Base-by-base conservation (phyloP, 2,888 invertebrate species). In the Drosophila borborema region DNA sequence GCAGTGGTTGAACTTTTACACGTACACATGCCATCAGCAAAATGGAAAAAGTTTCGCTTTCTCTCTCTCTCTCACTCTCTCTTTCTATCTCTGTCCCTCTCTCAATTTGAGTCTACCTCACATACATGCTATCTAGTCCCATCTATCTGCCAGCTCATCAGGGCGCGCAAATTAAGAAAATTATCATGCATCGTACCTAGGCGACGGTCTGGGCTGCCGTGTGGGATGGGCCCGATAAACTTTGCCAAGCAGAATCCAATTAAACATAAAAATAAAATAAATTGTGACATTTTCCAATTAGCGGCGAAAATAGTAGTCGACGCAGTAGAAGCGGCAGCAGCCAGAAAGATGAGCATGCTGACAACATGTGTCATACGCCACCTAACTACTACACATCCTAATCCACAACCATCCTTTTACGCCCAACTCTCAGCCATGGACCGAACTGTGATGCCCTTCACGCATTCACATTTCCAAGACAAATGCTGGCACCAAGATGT, bases 261-360 rank as follows among this genome's bases (percentile, higher is more conserved):
- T 86, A 86, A 86, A 86, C 81, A 86, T 85, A 86, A 87, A 86
- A 86, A 86, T 87, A 77, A 87, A 89, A 86, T 89, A 85, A 82
- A 86, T 81, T 86, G 89, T 86, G 86, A 86, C 86, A 86, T 75
- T 89, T 86, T 86, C 86, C 86, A 86, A 86, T 86, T 86, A 86
- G 89, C 82, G 85, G 71, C 72, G 82, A 85, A 84, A 75, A 79
- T 87, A 58, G 43, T 45, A 58, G 58, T 45, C 55, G 55, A 41
- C 41, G 55, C 55, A 89, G 85, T 78, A 67, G 64, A 18, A 75
- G 40, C 38, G 40, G 40, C 71, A 63, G 46, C 41, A 23, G n/a
- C 41, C 80, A 73, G 86, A 88, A 86, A 79, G 78, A 85, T 83
- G 86, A 77, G 84, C 73, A 75, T 69, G 77, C 77, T 85, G 89